Conservation (phyloP, 1,140 invertebrate species). For the Drosophila simulans region DNA sequence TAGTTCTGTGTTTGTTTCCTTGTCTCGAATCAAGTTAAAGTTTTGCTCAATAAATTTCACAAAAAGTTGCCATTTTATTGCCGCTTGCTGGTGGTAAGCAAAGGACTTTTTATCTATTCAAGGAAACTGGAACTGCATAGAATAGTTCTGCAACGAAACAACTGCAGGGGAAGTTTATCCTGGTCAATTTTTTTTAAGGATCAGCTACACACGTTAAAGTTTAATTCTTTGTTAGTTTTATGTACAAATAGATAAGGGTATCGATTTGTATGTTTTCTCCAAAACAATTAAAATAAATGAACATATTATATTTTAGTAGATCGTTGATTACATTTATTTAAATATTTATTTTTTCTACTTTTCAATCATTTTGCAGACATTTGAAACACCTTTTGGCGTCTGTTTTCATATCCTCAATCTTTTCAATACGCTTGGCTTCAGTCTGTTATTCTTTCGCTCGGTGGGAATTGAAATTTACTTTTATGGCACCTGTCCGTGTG, state of each 20-base stretch:
- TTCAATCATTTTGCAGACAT: conserved; percentile 15
- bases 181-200: not conserved
- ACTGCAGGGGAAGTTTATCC: conserved; percentile 5
- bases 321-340: no score
- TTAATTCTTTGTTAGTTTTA: not conserved
- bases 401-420: conserved; percentile 24
- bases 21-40: conserved; percentile 42
- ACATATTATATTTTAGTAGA: no score
- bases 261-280: no score
- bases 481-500: conserved; percentile 49
- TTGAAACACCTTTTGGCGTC: conserved; percentile 1
- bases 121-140: conserved; percentile 13
- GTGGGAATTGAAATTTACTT: conserved; percentile 64
- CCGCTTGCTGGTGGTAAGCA: conserved; percentile 32
- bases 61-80: conserved; percentile 49
- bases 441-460: conserved; percentile 8
- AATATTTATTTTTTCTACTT: not conserved
- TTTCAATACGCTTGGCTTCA: conserved; percentile 6
- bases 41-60: conserved; percentile 51
- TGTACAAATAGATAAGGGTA: not conserved
- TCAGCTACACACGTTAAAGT: not conserved
- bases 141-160: conserved; percentile 12
- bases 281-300: not conserved
- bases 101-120: conserved; percentile 44
- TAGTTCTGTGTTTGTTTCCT: conserved; percentile 20